phyloP scores from a whole-genome alignment of 2,888 invertebrate genomes.

The Lomographa bimaculata region DNA sequence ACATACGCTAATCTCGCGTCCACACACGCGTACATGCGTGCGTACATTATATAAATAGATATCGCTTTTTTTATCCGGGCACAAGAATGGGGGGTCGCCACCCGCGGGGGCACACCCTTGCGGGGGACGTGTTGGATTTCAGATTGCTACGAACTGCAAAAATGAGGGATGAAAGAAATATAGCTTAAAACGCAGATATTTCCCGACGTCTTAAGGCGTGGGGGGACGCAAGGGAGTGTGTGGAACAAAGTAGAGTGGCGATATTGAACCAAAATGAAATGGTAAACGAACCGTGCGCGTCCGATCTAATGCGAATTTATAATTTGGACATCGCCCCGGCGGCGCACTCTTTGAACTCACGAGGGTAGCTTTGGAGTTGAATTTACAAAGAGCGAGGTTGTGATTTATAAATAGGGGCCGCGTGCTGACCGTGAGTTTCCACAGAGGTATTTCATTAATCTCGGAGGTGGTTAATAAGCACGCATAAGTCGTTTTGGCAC shows the following conservation, averaged over 20 bases:
- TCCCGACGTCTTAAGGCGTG: constrained; percentile 82
- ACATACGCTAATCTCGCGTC: constrained; percentile 68
- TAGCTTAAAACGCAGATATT: constrained; percentile 85
- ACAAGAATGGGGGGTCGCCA: constrained; percentile 79
- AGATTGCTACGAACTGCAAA: constrained; percentile 85
- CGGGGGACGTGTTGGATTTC: constrained; percentile 84
- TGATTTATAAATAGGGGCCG: constrained; percentile 73
- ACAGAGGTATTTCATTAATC: constrained; percentile 51
- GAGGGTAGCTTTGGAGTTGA: constrained; percentile 66
- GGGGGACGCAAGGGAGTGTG: constrained; percentile 72
- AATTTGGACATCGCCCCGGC: constrained; percentile 81
- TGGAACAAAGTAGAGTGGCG: constrained; percentile 83
- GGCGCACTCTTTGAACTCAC: constrained; percentile 77
- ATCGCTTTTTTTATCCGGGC: constrained; percentile 83
- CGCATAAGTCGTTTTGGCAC: constrained; percentile 58
- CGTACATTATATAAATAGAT: constrained; percentile 83
- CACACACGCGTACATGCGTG: constrained; percentile 71
- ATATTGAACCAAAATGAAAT: constrained; percentile 84
- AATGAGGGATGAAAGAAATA: constrained; percentile 85
- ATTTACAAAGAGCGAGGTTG: constrained; percentile 75
- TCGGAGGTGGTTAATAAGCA: constrained; percentile 58
- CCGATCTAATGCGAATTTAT: constrained; percentile 84
- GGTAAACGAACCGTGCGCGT: constrained; percentile 84
- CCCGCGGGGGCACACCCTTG: constrained; percentile 71
- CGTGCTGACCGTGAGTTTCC: constrained; percentile 60